phyloP scores from a whole-genome alignment of 2,888 invertebrate species.

The Belgica antarctica region DNA sequence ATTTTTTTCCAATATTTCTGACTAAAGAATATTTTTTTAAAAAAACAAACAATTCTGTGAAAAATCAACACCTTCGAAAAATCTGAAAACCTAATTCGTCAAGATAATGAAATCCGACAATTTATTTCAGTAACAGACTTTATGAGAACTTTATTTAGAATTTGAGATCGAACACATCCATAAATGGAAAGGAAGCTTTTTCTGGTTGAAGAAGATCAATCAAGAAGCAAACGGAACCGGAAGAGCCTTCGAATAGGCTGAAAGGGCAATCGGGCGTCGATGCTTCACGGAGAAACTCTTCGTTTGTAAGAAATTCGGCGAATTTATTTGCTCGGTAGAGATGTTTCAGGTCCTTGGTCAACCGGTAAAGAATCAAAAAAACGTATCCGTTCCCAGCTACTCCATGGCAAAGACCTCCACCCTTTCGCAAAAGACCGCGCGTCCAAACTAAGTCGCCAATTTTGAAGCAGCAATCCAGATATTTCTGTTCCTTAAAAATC shows the following conservation, averaged over 20 bases:
- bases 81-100: too few relatives aligned
- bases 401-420: slow-evolving; percentile 88
- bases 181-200: slow-evolving; percentile 78
- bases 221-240: slow-evolving; percentile 81
- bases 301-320: slow-evolving; percentile 69
- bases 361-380: slow-evolving; percentile 70
- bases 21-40: too few relatives aligned
- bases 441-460: slow-evolving; percentile 79
- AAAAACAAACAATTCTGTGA: too few relatives aligned
- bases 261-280: slow-evolving; percentile 77
- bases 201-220: slow-evolving; percentile 72
- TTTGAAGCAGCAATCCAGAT: slow-evolving; percentile 64
- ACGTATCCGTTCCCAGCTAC: slow-evolving; percentile 80
- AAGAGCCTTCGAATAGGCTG: slow-evolving; percentile 82
- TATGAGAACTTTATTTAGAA: too few relatives aligned
- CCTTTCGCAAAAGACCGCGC: slow-evolving; percentile 78
- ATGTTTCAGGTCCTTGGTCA: slow-evolving; percentile 70
- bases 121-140: too few relatives aligned
- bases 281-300: slow-evolving; percentile 65
- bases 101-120: too few relatives aligned
- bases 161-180: slow-evolving; percentile 69
- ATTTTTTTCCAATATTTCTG: too few relatives aligned
- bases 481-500: slow-evolving; percentile 70
- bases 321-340: slow-evolving; percentile 73
- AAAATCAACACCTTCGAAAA: too few relatives aligned